Evolutionary conservation across 2,888 invertebrate species (phyloP), one percentile per base, ranked within the genome.

Genomic region (Xestobium rufovillosum): DNA sequence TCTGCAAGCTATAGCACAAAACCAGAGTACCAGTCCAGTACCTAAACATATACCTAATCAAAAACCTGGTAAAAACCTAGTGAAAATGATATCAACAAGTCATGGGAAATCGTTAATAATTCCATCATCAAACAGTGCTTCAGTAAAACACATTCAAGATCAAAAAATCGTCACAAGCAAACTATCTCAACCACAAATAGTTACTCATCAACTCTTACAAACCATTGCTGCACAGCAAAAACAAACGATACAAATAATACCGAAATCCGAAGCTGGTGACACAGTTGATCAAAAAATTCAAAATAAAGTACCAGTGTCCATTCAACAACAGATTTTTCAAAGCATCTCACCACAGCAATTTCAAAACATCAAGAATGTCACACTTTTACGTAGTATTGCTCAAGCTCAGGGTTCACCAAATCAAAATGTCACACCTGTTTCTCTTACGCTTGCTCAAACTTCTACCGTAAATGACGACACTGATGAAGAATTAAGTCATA

Each of bases 71-170:
- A 65, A 64, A 44, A 56, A 56, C 39, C 42, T 64, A 14, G 64
- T 67, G 6, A 66, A 65, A 55, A 65, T 67, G 23, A 51, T 67
- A 31, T 59, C 65, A 4, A 58, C 64, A 1, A 53, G 55, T 16
- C 61, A 62, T 42, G 64, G 63, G 34, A 62, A 69, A 47, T 65
- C 69, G 1, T 59, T 72, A 6, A 71, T 72, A 45, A 65, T 70
- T 36, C 67, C 70, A 1, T 63, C 66, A 2, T 53, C 63, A 8
- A 65, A 66, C 42, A 49, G 63, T n/a, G 54, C 59, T 31, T 35
- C 56, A 10, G 42, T 55, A 14, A 60, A 59, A 45, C 48, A 39
- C 60, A 61, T 41, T 3, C 56, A 57, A 30, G 59, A 56, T 30
- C 51, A 52, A 4, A 42, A 45, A 30, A 36, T 41, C 3, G 45